Evolutionary conservation across 2,797 vertebrate genomes (phyloP).

Genomic region (Hafferia zeledoni): DNA sequence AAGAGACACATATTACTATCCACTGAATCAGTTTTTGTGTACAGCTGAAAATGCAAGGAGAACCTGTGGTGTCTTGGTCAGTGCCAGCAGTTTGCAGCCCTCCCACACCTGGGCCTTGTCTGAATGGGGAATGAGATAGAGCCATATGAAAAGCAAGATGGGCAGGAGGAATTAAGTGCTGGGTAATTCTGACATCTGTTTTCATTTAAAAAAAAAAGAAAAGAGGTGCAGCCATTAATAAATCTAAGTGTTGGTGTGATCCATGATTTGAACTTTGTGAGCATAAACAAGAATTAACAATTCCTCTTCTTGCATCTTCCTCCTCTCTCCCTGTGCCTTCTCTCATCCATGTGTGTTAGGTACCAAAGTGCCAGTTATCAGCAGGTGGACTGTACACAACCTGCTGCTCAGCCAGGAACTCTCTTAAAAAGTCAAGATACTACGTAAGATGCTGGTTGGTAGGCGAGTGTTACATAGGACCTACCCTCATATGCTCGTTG

Average conservation of each 20-base stretch:
- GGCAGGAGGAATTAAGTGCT: not conserved
- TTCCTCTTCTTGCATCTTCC: not conserved
- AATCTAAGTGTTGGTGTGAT: not conserved
- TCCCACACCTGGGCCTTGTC: not conserved
- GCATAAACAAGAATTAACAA: not conserved
- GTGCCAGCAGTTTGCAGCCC: not conserved
- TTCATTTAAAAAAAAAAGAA: rapidly evolving
- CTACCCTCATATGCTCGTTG: not conserved
- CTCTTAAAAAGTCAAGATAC: not conserved
- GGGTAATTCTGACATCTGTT: not conserved
- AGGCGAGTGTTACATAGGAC: not conserved
- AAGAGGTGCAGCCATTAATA: not conserved
- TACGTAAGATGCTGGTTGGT: rapidly evolving
- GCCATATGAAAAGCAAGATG: not conserved
- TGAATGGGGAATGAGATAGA: not conserved
- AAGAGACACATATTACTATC: conserved; percentile 9
- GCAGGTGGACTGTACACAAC: not conserved
- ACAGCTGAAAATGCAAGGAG: not conserved
- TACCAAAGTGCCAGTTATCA: not conserved
- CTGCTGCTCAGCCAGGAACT: not conserved
- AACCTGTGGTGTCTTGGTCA: rapidly evolving
- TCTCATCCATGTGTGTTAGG: rapidly evolving
- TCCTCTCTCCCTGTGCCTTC: not conserved
- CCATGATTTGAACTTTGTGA: not conserved
- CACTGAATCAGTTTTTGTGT: not conserved